Evolutionary conservation across 2,888 invertebrate species (phyloP).

Genomic region (Dasysyrphus tricinctus): DNA sequence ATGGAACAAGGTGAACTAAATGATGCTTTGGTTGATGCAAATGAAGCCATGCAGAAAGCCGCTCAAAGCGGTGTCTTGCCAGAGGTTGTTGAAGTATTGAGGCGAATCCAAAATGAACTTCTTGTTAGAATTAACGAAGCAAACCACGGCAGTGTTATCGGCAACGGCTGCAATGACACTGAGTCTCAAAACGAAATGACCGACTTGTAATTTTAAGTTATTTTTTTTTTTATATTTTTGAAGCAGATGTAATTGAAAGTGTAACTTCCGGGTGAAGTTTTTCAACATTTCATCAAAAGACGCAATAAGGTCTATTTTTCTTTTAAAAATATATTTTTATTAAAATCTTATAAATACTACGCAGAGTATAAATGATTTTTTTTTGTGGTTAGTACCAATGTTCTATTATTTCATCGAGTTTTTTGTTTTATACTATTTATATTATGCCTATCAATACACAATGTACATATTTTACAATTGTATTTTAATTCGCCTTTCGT

Average conservation of each 20-base stretch:
- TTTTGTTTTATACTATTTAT: background rate
- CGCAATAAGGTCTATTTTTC: background rate
- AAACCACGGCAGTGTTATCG: slow-evolving; percentile 55
- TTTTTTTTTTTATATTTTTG: background rate
- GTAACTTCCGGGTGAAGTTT: slow-evolving; percentile 11
- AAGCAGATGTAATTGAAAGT: background rate
- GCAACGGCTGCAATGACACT: slow-evolving; percentile 30
- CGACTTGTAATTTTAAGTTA: slow-evolving; percentile 79
- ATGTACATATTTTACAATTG: slow-evolving; percentile 28
- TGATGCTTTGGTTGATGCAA: slow-evolving; percentile 92
- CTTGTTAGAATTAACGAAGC: slow-evolving; percentile 79
- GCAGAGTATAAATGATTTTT: background rate
- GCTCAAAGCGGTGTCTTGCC: slow-evolving; percentile 80
- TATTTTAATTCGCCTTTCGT: slow-evolving; percentile 19
- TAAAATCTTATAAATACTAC: background rate
- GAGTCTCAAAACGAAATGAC: slow-evolving; percentile 82
- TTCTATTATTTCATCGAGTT: background rate
- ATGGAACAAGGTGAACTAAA: slow-evolving; percentile 90
- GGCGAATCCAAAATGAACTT: slow-evolving; percentile 81
- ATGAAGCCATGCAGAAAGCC: slow-evolving; percentile 87
- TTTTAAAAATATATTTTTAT: background rate
- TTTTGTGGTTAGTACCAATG: too few relatives aligned
- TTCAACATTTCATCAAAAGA: background rate
- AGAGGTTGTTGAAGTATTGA: slow-evolving; percentile 81
- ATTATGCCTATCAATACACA: background rate